Evolutionary conservation across 1,140 invertebrate species (phyloP).

Genomic region (Sinella curviseta): DNA sequence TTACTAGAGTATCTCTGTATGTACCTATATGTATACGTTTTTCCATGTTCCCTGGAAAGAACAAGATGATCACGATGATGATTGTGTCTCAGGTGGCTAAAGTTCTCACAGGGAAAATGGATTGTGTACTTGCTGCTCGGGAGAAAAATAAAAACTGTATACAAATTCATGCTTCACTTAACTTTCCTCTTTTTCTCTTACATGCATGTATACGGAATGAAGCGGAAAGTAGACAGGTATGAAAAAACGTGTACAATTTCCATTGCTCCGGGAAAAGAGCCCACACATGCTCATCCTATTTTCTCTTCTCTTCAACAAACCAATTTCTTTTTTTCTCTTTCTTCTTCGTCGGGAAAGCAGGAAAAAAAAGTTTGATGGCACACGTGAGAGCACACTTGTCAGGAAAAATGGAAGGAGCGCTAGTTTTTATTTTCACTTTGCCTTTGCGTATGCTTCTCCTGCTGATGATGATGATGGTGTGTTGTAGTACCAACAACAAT

Average conservation of each 20-base stretch:
- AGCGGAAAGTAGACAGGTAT: not conserved
- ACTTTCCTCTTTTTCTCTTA: conserved; percentile 7
- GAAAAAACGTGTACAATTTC: too few species aligned
- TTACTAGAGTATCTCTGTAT: too few species aligned
- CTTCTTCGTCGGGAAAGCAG: too few species aligned
- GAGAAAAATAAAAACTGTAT: too few species aligned
- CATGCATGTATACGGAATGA: not conserved
- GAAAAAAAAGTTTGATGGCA: too few species aligned
- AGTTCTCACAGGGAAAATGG: conserved; percentile 39
- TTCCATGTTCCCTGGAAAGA: too few species aligned
- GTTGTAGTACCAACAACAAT: too few species aligned
- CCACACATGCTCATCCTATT: not conserved
- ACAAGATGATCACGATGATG: conserved; percentile 31
- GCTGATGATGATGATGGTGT: too few species aligned
- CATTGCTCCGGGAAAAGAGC: not conserved
- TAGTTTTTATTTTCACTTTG: conserved; percentile 3
- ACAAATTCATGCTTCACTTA: not conserved
- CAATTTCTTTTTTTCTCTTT: conserved; percentile 2
- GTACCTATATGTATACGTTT: too few species aligned
- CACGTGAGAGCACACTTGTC: not conserved
- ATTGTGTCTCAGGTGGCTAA: conserved; percentile 45
- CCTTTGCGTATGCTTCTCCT: too few species aligned
- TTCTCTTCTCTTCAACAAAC: not conserved
- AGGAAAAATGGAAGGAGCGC: not conserved
- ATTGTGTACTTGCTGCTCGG: too few species aligned